phyloP scores from a whole-genome alignment of 2,113 vertebrate genomes.

The Merops nubicus region DNA sequence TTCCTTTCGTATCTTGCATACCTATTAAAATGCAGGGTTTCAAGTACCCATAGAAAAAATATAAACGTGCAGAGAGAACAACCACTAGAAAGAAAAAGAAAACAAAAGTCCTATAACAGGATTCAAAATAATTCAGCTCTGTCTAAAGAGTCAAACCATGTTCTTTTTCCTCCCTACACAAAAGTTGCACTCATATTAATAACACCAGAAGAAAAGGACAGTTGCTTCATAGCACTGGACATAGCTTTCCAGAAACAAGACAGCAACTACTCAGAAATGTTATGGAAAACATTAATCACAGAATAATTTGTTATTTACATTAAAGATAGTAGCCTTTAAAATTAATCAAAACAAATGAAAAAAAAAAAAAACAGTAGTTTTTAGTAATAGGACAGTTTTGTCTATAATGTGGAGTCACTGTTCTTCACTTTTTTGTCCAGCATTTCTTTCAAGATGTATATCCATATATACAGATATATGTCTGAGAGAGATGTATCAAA shows the following conservation, averaged over 20 bases:
- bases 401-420: neutral
- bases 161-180: neutral
- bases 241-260: slow-evolving; percentile 36
- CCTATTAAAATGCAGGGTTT: slow-evolving; percentile 33
- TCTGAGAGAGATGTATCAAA: slow-evolving; percentile 19
- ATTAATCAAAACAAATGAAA: neutral
- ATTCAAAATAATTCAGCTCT: neutral
- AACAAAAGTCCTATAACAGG: neutral
- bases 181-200: neutral
- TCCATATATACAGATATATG: neutral
- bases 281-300: slow-evolving; percentile 40
- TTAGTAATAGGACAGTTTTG: neutral
- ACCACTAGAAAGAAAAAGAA: neutral
- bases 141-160: neutral
- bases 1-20: neutral
- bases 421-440: slow-evolving; percentile 20
- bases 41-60: slow-evolving; percentile 55
- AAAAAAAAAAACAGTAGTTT: neutral
- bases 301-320: slow-evolving; percentile 47
- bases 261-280: slow-evolving; percentile 47
- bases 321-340: neutral
- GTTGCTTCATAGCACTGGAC: slow-evolving; percentile 18
- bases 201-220: slow-evolving; percentile 27
- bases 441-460: neutral
- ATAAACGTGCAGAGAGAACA: slow-evolving; percentile 30